These are phyloP conservation scores for Grallaria varia DNA, from an alignment of 2,113 vertebrate genomes.

Conservation along the genomic window DNA sequence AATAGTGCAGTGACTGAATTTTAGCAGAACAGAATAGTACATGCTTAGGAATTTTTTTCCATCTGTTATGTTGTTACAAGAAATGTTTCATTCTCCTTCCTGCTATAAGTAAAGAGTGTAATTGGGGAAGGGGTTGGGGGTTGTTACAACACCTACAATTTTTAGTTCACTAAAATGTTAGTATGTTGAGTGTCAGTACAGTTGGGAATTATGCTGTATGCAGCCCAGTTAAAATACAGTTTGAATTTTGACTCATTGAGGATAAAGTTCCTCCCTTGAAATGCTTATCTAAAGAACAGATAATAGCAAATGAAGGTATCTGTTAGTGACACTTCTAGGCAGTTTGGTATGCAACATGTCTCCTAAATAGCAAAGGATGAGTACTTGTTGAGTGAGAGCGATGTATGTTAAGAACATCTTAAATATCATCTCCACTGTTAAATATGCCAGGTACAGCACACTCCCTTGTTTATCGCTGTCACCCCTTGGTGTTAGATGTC, in stretches of 20 bases:
- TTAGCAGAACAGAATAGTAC: neutral
- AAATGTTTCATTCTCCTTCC: neutral
- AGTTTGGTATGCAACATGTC: neutral
- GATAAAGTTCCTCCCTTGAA: neutral
- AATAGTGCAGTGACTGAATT: neutral
- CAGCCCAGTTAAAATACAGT: neutral
- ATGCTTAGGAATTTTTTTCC: neutral
- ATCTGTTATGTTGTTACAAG: neutral
- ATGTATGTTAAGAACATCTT: neutral
- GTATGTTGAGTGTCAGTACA: neutral
- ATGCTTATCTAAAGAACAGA: neutral
- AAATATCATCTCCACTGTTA: neutral
- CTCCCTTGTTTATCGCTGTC: neutral
- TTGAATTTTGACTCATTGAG: neutral
- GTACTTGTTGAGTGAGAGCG: slow-evolving; percentile 25
- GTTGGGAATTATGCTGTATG: rapidly evolving
- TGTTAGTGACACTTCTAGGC: neutral
- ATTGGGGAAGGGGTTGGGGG: neutral
- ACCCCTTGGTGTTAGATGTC: neutral
- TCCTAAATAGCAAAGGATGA: slow-evolving; percentile 3
- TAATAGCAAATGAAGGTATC: neutral
- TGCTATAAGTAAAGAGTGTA: neutral
- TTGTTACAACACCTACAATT: neutral
- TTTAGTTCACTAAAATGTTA: neutral
- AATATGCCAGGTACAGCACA: neutral